Percentiles rank a stretch among this genome's conserved stretches.
These are phyloP conservation scores for Macrochelys suwanniensis DNA, from an alignment of 2,797 vertebrate species.

Conservation along the genomic window DNA sequence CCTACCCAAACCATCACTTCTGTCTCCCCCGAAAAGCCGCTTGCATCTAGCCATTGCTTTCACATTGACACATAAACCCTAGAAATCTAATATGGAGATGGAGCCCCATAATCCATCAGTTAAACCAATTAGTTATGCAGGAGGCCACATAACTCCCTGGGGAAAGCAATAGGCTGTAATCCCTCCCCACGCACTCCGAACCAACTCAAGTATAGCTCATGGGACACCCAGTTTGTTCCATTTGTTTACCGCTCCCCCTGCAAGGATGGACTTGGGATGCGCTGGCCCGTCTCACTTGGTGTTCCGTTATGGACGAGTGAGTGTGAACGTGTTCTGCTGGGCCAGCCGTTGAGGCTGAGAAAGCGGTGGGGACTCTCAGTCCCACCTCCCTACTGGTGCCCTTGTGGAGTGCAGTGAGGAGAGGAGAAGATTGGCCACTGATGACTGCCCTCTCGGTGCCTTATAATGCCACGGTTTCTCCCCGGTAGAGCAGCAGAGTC, in stretches of 20 bases:
- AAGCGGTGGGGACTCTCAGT: not conserved
- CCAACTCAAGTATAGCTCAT: fast-evolving
- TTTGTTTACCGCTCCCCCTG: fast-evolving
- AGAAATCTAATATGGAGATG: conserved; percentile 17
- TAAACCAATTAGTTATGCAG: conserved; percentile 47
- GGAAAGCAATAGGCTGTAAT: not conserved
- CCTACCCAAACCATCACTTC: conserved; percentile 19
- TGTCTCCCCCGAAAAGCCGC: conserved; percentile 37
- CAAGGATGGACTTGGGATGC: fast-evolving
- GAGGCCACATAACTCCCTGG: not conserved
- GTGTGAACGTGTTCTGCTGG: fast-evolving
- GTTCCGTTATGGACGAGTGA: not conserved
- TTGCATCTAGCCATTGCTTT: conserved; percentile 52
- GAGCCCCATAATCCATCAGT: conserved; percentile 56
- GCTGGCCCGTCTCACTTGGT: fast-evolving
- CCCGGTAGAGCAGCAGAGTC: too few relatives aligned
- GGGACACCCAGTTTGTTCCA: not conserved
- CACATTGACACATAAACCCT: not conserved
- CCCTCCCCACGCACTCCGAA: not conserved
- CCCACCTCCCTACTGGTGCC: not conserved
- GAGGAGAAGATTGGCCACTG: not conserved
- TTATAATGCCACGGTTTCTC: too few relatives aligned
- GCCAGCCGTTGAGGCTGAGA: not conserved
- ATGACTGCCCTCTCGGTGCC: not conserved
- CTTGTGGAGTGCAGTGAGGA: not conserved